Evolutionary conservation across 2,113 vertebrate genomes (phyloP).

Genomic region (Sminthopsis crassicaudata): DNA sequence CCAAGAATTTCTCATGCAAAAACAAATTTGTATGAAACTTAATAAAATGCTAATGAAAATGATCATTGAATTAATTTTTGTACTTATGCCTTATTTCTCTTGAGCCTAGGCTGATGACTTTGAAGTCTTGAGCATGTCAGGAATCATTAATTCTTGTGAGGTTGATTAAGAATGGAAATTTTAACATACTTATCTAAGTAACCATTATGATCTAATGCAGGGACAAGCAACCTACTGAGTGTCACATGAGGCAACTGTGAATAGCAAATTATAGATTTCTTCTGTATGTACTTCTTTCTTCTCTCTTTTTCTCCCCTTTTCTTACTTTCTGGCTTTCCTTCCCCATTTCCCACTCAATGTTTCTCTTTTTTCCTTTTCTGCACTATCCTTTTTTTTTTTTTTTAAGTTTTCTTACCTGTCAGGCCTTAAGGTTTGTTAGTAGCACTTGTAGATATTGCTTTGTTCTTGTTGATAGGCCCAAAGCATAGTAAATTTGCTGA

Average conservation of each 20-base stretch:
- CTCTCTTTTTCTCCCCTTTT: neutral
- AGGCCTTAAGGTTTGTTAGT: neutral
- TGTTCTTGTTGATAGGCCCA: neutral
- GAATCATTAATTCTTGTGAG: conserved; percentile 17
- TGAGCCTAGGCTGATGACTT: conserved; percentile 42
- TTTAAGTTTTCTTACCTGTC: neutral
- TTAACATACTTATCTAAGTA: conserved; percentile 21
- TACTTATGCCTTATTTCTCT: conserved; percentile 35
- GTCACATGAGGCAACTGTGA: neutral
- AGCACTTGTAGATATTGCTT: neutral
- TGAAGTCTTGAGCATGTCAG: conserved; percentile 50
- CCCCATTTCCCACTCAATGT: neutral
- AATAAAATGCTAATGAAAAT: conserved; percentile 5
- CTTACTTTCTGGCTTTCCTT: neutral
- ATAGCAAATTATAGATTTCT: neutral
- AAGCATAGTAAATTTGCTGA: neutral
- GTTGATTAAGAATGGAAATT: conserved; percentile 28
- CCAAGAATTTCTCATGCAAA: neutral
- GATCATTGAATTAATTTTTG: conserved; percentile 17
- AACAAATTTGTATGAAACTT: neutral
- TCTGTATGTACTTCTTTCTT: neutral
- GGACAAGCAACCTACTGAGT: neutral
- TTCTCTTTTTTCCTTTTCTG: neutral
- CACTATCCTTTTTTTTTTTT: neutral
- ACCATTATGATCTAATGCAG: neutral